Base-by-base conservation (phyloP, 2,888 invertebrate genomes). In the Rhodophaea formosa region DNA sequence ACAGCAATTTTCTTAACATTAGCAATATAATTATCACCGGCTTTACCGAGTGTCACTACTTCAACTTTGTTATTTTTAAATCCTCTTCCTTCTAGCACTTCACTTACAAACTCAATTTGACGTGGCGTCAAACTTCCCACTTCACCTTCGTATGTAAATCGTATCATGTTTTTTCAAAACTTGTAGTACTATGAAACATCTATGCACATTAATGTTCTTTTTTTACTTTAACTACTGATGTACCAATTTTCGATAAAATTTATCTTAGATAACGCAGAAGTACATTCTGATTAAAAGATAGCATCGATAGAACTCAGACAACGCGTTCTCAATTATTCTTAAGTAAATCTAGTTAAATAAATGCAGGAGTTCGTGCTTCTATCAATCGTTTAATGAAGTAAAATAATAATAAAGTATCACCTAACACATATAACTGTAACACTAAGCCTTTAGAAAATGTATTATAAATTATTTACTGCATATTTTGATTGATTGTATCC, bases 61-160 rank as follows among this genome's bases (percentile, higher is more conserved):
- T 39, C 53, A 0, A 74, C 70, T 52, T 74, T 73, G 3, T 65
- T 67, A 16, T 68, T 64, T 39, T 60, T 66, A 12, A 62, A 75
- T 1, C 77, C 79, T 39, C 62, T 66, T 54, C 77, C 61, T 43
- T 72, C 57, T 0, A 84, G 60, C 0, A 77, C 68, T 52, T 71
- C 64, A 23, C 67, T 62, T 1, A 84, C 74, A 42, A 64, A 77
- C 29, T 73, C 68, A 8, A 74, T 47, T 57, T 84, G 83, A 0
- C 60, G 53, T 39, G 65, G 63, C 44, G 62, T 66, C 2, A 80
- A 63, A 35, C 59, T 61, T 35, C 68, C 57, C 1, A 72, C 35
- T 3, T 72, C 70, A 8, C 80, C 82, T 55, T 69, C 71, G 23
- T 78, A 72, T 39, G 62, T 68, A 12, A 70, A 53, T 5, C 51